phyloP scores from a whole-genome alignment of 2,797 vertebrate genomes.

The Myripristis murdjan region DNA sequence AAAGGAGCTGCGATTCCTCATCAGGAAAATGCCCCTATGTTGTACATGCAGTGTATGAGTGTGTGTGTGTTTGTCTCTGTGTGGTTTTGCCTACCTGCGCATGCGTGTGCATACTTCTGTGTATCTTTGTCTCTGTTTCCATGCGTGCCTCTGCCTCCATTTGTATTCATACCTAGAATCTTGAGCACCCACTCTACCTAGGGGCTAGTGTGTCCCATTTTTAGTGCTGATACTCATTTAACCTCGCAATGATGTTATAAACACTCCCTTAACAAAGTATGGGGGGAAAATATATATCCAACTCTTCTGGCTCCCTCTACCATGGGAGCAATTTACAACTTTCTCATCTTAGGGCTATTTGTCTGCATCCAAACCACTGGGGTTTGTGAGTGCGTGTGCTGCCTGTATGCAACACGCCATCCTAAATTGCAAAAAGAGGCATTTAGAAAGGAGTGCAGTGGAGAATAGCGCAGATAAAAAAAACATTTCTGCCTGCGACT shows the following conservation, averaged over 20 bases:
- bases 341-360: slow-evolving; percentile 69
- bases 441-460: slow-evolving; percentile 28
- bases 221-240: slow-evolving; percentile 64
- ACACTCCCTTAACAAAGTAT: slow-evolving; percentile 56
- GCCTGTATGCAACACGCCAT: slow-evolving; percentile 34
- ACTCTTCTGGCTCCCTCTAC: slow-evolving; percentile 50
- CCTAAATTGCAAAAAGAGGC: slow-evolving; percentile 34
- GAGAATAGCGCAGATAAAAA: slow-evolving; percentile 14
- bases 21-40: too few species aligned
- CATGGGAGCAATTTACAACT: slow-evolving; percentile 76
- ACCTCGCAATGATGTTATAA: slow-evolving; percentile 70
- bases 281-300: slow-evolving; percentile 46
- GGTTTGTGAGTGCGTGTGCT: slow-evolving; percentile 22
- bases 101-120: slow-evolving; percentile 7
- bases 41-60: not conserved
- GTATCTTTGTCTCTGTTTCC: slow-evolving; percentile 21
- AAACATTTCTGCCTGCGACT: slow-evolving; percentile 36
- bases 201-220: slow-evolving; percentile 59
- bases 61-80: not conserved
- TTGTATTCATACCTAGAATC: slow-evolving; percentile 27
- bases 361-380: slow-evolving; percentile 62
- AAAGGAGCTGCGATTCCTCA: too few species aligned
- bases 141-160: slow-evolving; percentile 17
- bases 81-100: not conserved
- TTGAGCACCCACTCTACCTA: slow-evolving; percentile 31